A percentile compares a stretch with the other conserved stretches of the same genome.
phyloP scores from a whole-genome alignment of 1,140 invertebrate genomes.

The Spodoptera frugiperda region DNA sequence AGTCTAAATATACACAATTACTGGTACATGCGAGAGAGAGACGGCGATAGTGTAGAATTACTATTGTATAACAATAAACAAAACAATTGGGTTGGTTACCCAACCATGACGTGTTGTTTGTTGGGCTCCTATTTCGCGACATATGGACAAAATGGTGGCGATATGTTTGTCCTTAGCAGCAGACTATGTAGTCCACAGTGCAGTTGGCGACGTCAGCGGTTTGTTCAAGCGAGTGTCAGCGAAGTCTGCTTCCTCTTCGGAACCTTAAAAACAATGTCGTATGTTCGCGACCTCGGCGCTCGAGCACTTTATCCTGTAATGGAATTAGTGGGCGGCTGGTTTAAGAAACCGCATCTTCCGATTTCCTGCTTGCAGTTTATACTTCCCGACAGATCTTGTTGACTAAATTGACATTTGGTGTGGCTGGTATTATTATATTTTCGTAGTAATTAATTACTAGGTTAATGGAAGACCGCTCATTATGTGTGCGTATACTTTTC shows the following conservation, averaged over 20 bases:
- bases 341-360: background rate
- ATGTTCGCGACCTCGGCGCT: background rate
- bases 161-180: constrained; percentile 16
- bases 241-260: background rate
- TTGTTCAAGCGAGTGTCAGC: constrained; percentile 5
- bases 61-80: constrained; percentile 28
- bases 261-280: constrained; percentile 12
- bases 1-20: constrained; percentile 17
- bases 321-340: background rate
- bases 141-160: constrained; percentile 14
- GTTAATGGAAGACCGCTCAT: no score
- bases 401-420: no score
- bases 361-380: background rate
- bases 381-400: no score
- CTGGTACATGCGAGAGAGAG: background rate
- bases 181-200: constrained; percentile 4
- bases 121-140: constrained; percentile 24
- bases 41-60: constrained; percentile 16
- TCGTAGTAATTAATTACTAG: no score
- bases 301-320: background rate
- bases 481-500: no score
- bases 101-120: constrained; percentile 7
- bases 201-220: background rate
- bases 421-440: no score
- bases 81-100: constrained; percentile 37